Conservation (phyloP, 2,113 vertebrate species). For the Hippocampus guttulatus region DNA sequence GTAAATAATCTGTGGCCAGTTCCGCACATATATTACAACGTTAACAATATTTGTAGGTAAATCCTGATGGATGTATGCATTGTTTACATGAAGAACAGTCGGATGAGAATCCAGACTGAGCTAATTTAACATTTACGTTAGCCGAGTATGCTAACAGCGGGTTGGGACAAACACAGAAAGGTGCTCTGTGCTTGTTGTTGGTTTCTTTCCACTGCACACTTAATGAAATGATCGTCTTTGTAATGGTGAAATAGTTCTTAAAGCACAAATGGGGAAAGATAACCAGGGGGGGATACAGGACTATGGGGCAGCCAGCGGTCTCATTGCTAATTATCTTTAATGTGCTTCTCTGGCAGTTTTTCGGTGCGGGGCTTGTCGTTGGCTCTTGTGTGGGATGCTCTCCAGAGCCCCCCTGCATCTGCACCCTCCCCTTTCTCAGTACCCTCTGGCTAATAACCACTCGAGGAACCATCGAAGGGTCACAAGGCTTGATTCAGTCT, state of each 20-base stretch:
- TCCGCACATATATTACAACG: neutral
- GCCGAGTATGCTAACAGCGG: neutral
- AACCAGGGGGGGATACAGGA: conserved; percentile 36
- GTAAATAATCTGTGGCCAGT: too few species aligned
- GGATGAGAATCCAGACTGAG: neutral
- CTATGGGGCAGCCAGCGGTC: conserved; percentile 52
- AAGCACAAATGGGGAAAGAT: conserved; percentile 41
- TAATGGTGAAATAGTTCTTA: conserved; percentile 17
- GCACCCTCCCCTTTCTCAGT: conserved; percentile 18
- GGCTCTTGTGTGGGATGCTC: conserved; percentile 53
- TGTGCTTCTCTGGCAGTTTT: conserved; percentile 69
- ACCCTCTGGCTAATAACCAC: conserved; percentile 58
- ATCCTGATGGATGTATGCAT: neutral
- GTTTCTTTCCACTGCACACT: neutral
- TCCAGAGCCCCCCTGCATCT: conserved; percentile 27
- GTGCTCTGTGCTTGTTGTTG: neutral
- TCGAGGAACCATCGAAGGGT: conserved; percentile 53
- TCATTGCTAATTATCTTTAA: conserved; percentile 74
- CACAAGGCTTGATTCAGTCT: conserved; percentile 32
- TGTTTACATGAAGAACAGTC: neutral
- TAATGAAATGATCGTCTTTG: conserved; percentile 7
- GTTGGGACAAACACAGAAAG: neutral
- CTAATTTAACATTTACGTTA: neutral
- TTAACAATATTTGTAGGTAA: neutral
- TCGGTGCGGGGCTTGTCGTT: conserved; percentile 52